Evolutionary conservation across 2,888 invertebrate genomes (phyloP), one percentile per base, ranked within the genome.

Genomic region (Apodemia hepburni): DNA sequence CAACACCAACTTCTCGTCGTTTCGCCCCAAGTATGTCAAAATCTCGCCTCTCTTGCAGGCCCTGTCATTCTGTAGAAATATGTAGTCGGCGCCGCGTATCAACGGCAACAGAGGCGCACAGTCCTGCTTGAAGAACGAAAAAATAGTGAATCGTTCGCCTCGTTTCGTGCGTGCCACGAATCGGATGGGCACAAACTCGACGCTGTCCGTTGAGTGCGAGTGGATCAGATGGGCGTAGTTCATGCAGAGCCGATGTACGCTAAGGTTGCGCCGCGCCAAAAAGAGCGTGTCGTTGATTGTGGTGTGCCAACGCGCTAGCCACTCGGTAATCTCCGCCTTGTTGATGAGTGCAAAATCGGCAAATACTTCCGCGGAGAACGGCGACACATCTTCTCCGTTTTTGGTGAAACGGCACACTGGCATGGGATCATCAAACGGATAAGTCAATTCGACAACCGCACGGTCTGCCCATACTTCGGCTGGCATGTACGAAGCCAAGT

Each of bases 61-160:
- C 51, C 22, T 51, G 51, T 51, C 51, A 22, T 51, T 51, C 9
- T 51, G 11, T 11, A 51, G 51, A 22, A 18, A 51, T 22, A 51
- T 51, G 51, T 51, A 51, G 51, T 51, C 51, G 51, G 51, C 9
- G 51, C 51, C 51, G 51, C 18, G 51, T 51, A 51, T 51, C 51
- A 51, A 51, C 51, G 22, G 18, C 51, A 22, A 51, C 22, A 51
- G 51, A 49, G 47, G 51, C 9, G 18, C 51, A 51, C 22, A 51
- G 18, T 51, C 51, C 51, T 18, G 51, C 9, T 51, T 51, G 51
- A 51, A 51, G 22, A 51, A 17, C 11, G 51, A 51, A 17, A 51
- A 51, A 11, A 51, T 51, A 5, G 18, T 51, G 51, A 51, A 51
- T 51, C 22, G 17, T 51, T 51, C 51, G 51, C 51, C 51, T 51